Conservation (phyloP, 2,888 invertebrate species). For the Trichopria drosophilae region DNA sequence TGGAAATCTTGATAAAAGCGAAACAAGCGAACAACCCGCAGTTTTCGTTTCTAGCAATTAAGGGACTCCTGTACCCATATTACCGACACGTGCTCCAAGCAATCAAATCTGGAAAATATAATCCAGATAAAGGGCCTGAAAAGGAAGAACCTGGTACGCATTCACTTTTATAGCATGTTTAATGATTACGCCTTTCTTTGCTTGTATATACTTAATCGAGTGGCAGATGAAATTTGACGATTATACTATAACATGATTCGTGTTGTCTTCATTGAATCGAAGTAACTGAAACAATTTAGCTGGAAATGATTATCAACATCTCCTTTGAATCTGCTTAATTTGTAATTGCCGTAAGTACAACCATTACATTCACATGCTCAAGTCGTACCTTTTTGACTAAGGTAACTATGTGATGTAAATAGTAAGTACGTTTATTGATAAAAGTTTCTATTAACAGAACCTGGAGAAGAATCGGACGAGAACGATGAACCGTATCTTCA, state of each 20-base stretch:
- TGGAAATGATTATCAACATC: constrained; percentile 52
- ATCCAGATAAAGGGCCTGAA: constrained; percentile 57
- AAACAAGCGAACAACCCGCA: constrained; percentile 93
- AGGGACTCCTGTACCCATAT: constrained; percentile 81
- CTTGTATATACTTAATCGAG: constrained; percentile 37
- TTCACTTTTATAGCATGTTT: constrained; percentile 38
- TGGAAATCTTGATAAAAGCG: constrained; percentile 98
- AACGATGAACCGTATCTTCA: constrained; percentile 75
- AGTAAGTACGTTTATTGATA: constrained; percentile 10
- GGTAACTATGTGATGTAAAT: constrained; percentile 1
- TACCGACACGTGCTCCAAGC: constrained; percentile 77
- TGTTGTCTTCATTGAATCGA: constrained; percentile 45
- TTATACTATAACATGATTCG: constrained; percentile 39
- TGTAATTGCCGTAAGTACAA: constrained; percentile 49
- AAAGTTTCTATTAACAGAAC: constrained; percentile 47
- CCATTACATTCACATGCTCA: constrained; percentile 36
- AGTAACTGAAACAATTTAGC: constrained; percentile 48
- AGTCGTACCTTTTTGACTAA: constrained; percentile 31
- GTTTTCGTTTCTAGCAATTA: constrained; percentile 90
- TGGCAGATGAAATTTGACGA: constrained; percentile 39
- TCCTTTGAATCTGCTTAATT: constrained; percentile 54
- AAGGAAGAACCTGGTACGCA: constrained; percentile 57
- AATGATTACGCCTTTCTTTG: constrained; percentile 31
- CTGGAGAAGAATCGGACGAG: constrained; percentile 60
- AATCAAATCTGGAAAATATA: constrained; percentile 71